A percentile compares a stretch with the other conserved stretches of the same genome.
These are phyloP conservation scores for Plodia interpunctella DNA, from an alignment of 1,140 invertebrate species.

Conservation along the genomic window DNA sequence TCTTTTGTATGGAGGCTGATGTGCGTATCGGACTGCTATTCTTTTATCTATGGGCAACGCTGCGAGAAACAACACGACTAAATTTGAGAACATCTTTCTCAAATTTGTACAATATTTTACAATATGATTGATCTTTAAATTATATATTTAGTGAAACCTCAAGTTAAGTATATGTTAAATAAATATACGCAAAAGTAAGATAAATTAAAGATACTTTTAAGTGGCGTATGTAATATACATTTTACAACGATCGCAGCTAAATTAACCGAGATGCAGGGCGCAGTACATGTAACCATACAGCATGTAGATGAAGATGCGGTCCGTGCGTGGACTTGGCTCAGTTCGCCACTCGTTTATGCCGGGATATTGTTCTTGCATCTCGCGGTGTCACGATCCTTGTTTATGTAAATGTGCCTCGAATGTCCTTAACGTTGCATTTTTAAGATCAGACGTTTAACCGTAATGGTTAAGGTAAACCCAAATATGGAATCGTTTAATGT, in stretches of 20 bases:
- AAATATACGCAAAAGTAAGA: too few species aligned
- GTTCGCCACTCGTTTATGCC: slow-evolving; percentile 18
- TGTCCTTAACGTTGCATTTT: slow-evolving; percentile 14
- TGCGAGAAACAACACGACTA: too few species aligned
- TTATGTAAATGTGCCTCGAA: slow-evolving; percentile 32
- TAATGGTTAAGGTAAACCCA: neutral
- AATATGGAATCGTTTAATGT: slow-evolving; percentile 3
- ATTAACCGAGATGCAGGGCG: slow-evolving; percentile 15
- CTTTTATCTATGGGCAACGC: too few species aligned
- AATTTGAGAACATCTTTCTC: too few species aligned
- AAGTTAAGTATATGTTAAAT: too few species aligned
- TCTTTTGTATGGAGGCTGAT: neutral
- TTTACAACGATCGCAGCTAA: slow-evolving; percentile 12
- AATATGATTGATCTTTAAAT: too few species aligned
- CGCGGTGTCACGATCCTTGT: slow-evolving; percentile 26
- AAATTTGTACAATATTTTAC: too few species aligned
- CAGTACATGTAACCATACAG: slow-evolving; percentile 13
- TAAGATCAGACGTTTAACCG: slow-evolving; percentile 9
- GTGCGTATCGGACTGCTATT: too few species aligned
- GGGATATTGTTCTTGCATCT: slow-evolving; percentile 29
- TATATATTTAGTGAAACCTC: too few species aligned
- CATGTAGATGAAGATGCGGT: slow-evolving; percentile 26
- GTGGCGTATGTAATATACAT: slow-evolving; percentile 9
- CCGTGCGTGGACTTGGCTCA: slow-evolving; percentile 26
- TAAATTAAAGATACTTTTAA: neutral